Base-by-base conservation (phyloP, 2,888 invertebrate species). In the Limnephilus marmoratus region DNA sequence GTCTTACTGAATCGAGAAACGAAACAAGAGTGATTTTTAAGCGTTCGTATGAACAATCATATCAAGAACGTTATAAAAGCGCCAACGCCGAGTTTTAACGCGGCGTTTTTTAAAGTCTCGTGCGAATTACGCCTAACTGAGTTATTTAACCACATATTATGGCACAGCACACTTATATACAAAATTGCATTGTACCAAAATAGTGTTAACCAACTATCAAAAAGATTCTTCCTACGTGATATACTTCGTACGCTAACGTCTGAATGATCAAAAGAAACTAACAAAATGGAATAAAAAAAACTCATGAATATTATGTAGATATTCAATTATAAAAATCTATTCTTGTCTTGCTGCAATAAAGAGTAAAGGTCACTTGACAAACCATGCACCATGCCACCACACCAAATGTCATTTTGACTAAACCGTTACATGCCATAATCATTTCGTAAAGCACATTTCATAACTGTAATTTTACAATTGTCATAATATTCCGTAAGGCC, bases 371-470 rank as follows among this genome's bases (percentile, higher is more conserved):
- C 85, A 85, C n/a, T 18, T 41, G 85, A 85, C 45, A 85, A 34
- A 85, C 82, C 24, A 85, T 34, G 85, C 41, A 85, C 37, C 85
- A 12, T 9, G 68, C 68, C 24, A 68, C 24, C 12, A 9, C 11
- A 85, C n/a, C 31, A 45, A 85, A n/a, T n/a, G 45, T n/a, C 12
- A n/a, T n/a, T n/a, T n/a, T 12, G 87, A 87, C 87, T 53, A 29
- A 53, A 31, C 87, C 49, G 87, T 87, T 87, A 87, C 49, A 87
- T 87, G n/a, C 49, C 24, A 18, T 49, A 87, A 87, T 87, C 53
- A 87, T 87, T 87, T 53, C 87, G 87, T 53, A 53, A 87, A 87
- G 53, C 53, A 53, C 24, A 68, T 87, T 87, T 53, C 87, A 29
- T 87, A 87, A 87, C 87, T 53, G 87, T 87, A 31, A 45, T 53